Percentiles rank a stretch among this genome's conserved stretches.
phyloP scores from a whole-genome alignment of 2,888 invertebrate species.

The Ornithoptera priamus region DNA sequence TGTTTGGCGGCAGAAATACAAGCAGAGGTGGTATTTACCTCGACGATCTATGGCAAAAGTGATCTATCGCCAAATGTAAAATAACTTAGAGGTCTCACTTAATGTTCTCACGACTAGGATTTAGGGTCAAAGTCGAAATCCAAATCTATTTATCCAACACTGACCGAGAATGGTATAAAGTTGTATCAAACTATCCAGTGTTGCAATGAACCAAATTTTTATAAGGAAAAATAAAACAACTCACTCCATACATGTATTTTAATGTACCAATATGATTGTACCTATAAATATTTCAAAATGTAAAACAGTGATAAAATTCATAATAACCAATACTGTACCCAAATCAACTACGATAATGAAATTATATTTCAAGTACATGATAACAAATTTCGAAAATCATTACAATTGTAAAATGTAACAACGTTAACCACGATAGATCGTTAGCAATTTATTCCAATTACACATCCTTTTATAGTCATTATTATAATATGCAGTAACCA shows the following conservation, averaged over 20 bases:
- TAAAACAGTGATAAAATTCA: constrained; percentile 82
- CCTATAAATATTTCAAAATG: constrained; percentile 81
- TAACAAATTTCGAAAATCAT: constrained; percentile 51
- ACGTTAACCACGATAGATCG: constrained; percentile 36
- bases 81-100: neutral
- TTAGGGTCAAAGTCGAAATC: too few relatives aligned
- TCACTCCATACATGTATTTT: constrained; percentile 75
- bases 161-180: too few relatives aligned
- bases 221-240: constrained; percentile 58
- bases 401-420: constrained; percentile 44
- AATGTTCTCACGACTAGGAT: too few relatives aligned
- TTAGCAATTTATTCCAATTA: constrained; percentile 47
- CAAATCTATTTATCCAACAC: too few relatives aligned
- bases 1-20: too few relatives aligned
- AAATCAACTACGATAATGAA: constrained; percentile 67
- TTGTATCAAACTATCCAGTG: neutral
- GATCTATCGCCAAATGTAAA: neutral
- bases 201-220: neutral
- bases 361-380: constrained; percentile 59
- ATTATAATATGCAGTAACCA: constrained; percentile 70
- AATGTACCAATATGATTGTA: constrained; percentile 77
- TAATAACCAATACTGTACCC: constrained; percentile 74
- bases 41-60: too few relatives aligned
- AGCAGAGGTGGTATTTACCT: too few relatives aligned
- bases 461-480: constrained; percentile 49